Base-by-base conservation (phyloP, 2,113 vertebrate species). In the Shinisaurus crocodilurus region DNA sequence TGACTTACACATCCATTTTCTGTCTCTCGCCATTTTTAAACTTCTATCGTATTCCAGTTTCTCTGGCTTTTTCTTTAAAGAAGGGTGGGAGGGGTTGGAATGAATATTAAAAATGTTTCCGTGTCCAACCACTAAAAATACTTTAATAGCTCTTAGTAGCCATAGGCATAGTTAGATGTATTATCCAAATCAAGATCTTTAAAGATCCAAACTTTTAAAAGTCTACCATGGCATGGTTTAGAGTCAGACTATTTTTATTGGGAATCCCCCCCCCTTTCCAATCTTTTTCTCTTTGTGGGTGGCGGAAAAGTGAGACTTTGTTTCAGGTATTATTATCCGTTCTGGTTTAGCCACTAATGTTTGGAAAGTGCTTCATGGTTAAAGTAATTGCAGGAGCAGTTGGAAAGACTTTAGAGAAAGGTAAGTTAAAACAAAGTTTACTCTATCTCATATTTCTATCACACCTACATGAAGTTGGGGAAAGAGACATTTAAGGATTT, bases 41-140 rank as follows among this genome's bases (percentile, higher is more conserved):
- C 29, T 69, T 69, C 67, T 29, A 2, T 32, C 6, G 9, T 69
- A 9, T 32, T 32, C 27, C 6, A 67, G 67, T 29, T 69, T 69
- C 34, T 74, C 12, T 54, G 5, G 27, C 43, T 79, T 79, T 29
- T 82, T 54, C 45, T 23, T 91, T 90, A 85, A 83, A 40, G 65
- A 87, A 85, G 45, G 67, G 60, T 63, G 20, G 3, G 20, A 40
- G 34, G n/a, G 18, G 15, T 13, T 15, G 5, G n/a, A 74, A 37
- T 74, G 15, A 72, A 40, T 60, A 54, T 54, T 6, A 9, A 12
- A 75, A 40, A 37, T 57, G 5, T 1, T 23, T 54, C 20, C 32
- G 5, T 25, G 10, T 25, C 5, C 69, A 76, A 70, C 8, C 48
- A 88, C 81, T 84, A 92, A 92, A 63, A 43, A 85, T 91, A 87